Conservation (phyloP, 1,140 invertebrate genomes). For the Caerostris darwini region DNA sequence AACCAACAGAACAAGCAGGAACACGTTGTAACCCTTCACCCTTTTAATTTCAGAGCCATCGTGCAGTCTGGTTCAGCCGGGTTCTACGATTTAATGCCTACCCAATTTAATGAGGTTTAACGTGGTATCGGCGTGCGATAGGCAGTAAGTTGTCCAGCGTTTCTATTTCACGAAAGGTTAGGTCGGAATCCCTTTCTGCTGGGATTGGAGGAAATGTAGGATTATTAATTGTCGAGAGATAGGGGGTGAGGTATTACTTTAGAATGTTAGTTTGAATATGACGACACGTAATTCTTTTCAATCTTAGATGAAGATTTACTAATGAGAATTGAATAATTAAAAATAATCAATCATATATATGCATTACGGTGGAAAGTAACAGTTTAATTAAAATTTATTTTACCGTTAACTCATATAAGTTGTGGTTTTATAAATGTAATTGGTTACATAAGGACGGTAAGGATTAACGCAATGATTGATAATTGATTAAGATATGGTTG, state of each 20-base stretch:
- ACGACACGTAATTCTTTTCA: too few species aligned
- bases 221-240: background rate
- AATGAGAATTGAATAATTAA: too few species aligned
- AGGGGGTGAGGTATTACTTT: background rate
- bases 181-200: background rate
- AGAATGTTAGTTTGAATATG: too few species aligned
- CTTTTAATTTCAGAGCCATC: background rate
- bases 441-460: too few species aligned
- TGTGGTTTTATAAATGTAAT: too few species aligned
- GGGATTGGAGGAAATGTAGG: background rate
- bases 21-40: constrained; percentile 39
- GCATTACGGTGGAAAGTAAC: too few species aligned
- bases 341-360: too few species aligned
- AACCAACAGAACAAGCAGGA: constrained; percentile 4
- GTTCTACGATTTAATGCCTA: constrained; percentile 3
- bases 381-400: too few species aligned
- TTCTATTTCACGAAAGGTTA: constrained; percentile 18
- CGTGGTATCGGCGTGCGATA: background rate
- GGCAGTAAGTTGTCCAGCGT: constrained; percentile 17
- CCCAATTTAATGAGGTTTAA: constrained; percentile 37
- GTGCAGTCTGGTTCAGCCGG: background rate
- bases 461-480: too few species aligned
- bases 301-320: too few species aligned
- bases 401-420: too few species aligned
- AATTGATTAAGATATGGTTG: too few species aligned